These are phyloP conservation scores for Salminus brasiliensis DNA, from an alignment of 2,113 vertebrate genomes.

Conservation along the genomic window DNA sequence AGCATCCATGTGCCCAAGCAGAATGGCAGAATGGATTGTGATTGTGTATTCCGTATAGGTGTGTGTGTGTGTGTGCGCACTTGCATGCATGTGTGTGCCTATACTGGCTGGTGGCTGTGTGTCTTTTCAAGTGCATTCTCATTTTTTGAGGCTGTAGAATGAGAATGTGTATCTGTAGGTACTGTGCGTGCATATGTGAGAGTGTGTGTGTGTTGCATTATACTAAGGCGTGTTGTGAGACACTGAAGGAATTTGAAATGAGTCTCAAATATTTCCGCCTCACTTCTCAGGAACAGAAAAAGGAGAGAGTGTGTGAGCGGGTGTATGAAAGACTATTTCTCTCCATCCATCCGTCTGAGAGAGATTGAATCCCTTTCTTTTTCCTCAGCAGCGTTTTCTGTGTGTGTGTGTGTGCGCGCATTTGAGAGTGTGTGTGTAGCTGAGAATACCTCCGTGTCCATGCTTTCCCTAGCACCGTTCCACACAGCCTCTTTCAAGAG, in stretches of 20 bases:
- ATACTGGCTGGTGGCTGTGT: slow-evolving; percentile 5
- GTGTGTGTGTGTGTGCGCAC: slow-evolving; percentile 19
- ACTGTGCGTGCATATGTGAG: slow-evolving; percentile 33
- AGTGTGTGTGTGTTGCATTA: slow-evolving; percentile 38
- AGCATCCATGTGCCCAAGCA: slow-evolving; percentile 57
- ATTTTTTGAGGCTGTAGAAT: slow-evolving; percentile 25
- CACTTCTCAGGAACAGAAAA: slow-evolving; percentile 31
- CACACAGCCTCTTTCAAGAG: slow-evolving; percentile 36
- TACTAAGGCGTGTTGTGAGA: slow-evolving; percentile 42
- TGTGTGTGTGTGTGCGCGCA: background rate
- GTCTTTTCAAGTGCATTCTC: slow-evolving; percentile 41
- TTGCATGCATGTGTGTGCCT: slow-evolving; percentile 2
- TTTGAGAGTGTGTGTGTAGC: slow-evolving; percentile 31
- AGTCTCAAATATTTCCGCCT: slow-evolving; percentile 50
- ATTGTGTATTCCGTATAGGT: slow-evolving; percentile 31
- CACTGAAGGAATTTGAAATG: slow-evolving; percentile 41
- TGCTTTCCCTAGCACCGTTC: slow-evolving; percentile 4
- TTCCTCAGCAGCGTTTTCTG: slow-evolving; percentile 2
- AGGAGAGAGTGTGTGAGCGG: slow-evolving; percentile 29
- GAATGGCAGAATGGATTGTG: slow-evolving; percentile 56
- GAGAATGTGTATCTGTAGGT: slow-evolving; percentile 35
- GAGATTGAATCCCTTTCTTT: slow-evolving; percentile 16
- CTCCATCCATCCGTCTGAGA: slow-evolving; percentile 38
- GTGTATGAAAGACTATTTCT: slow-evolving; percentile 45
- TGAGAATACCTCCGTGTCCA: slow-evolving; percentile 16